Percentiles rank a stretch among this genome's conserved stretches.
These are phyloP conservation scores for Bathynomus jamesi DNA, from an alignment of 1,140 invertebrate genomes.

Conservation along the genomic window DNA sequence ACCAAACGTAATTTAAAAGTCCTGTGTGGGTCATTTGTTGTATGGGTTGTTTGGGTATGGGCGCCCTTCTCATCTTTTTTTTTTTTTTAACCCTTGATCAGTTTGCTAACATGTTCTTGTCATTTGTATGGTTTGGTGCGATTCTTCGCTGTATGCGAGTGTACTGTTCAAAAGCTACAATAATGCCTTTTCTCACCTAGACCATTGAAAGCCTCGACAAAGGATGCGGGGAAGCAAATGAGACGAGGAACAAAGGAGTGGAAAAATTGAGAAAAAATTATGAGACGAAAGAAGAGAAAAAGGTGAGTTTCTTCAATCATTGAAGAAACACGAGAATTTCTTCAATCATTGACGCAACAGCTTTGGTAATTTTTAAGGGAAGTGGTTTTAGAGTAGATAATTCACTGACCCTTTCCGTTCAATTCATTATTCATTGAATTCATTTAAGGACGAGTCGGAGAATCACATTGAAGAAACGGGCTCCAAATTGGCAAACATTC, in stretches of 20 bases:
- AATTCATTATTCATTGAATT: no score
- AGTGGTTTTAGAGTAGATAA: no score
- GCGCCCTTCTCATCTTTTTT: not conserved
- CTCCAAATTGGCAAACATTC: constrained; percentile 24
- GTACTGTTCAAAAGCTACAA: no score
- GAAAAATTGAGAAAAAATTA: not conserved
- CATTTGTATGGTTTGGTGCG: not conserved
- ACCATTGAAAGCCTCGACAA: not conserved
- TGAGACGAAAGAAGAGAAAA: not conserved
- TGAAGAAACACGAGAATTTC: no score
- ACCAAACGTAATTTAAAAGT: no score
- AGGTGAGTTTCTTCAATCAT: not conserved
- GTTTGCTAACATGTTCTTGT: not conserved
- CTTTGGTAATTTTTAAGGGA: no score
- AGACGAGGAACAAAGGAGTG: not conserved
- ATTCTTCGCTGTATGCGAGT: no score
- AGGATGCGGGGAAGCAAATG: not conserved
- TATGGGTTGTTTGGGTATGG: no score
- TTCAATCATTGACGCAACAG: no score
- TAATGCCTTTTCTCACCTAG: not conserved
- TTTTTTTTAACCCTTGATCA: not conserved
- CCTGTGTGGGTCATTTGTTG: no score
- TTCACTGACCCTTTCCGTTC: no score
- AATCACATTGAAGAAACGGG: constrained; percentile 19
- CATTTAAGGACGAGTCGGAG: no score